A percentile compares a stretch with the other conserved stretches of the same genome.
phyloP scores from a whole-genome alignment of 2,888 invertebrate genomes.

The Amphipoea lucens region DNA sequence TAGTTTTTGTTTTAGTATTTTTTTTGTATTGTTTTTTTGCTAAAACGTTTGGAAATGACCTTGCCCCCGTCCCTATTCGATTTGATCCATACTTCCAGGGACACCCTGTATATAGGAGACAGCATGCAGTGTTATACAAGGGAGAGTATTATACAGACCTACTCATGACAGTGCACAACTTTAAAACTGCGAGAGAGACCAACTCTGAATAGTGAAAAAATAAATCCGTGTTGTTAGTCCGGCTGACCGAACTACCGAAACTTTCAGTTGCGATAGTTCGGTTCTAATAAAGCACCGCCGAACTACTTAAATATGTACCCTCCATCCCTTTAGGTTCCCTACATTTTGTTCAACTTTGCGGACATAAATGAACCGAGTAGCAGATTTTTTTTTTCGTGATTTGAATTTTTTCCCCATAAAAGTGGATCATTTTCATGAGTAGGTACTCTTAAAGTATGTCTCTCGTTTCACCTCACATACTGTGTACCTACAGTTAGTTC shows the following conservation, averaged over 20 bases:
- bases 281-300: no score
- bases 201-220: background rate
- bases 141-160: background rate
- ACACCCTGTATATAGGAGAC: background rate
- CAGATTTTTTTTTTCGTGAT: background rate
- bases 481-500: background rate
- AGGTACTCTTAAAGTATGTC: no score
- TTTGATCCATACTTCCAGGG: no score
- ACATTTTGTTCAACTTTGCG: background rate
- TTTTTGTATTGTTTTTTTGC: no score
- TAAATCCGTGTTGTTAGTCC: background rate
- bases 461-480: background rate
- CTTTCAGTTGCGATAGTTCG: no score
- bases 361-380: background rate
- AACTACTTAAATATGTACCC: no score
- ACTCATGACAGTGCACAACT: background rate
- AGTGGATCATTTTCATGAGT: no score
- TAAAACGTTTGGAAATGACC: no score
- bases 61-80: no score
- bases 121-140: background rate
- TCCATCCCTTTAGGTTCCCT: background rate
- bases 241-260: no score
- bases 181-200: background rate
- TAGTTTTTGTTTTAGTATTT: no score
- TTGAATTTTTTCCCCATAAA: background rate